A percentile compares a stretch with the other conserved stretches of the same genome.
phyloP scores from a whole-genome alignment of 2,113 vertebrate genomes.

The Perognathus longimembris region DNA sequence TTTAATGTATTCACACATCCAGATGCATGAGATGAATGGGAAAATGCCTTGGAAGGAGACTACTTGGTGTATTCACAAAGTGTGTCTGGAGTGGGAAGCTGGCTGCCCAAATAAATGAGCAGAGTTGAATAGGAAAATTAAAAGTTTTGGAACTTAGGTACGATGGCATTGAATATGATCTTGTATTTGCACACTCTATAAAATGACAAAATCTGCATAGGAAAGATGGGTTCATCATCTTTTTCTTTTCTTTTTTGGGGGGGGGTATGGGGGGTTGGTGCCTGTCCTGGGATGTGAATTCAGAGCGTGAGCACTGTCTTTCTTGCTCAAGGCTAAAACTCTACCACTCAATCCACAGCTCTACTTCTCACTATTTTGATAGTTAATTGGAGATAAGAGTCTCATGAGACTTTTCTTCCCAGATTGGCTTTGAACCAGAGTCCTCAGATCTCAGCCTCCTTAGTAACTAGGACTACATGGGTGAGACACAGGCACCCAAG shows the following conservation, averaged over 20 bases:
- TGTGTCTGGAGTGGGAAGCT: not conserved
- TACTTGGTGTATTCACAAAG: not conserved
- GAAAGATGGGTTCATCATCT: not conserved
- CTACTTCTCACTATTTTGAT: too few relatives aligned
- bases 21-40: conserved; percentile 29
- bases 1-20: conserved; percentile 61
- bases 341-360: too few relatives aligned
- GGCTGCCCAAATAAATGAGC: not conserved
- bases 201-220: not conserved
- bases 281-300: too few relatives aligned
- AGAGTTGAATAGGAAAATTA: conserved; percentile 1
- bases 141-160: not conserved
- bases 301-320: too few relatives aligned
- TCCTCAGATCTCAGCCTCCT: too few relatives aligned
- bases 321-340: too few relatives aligned
- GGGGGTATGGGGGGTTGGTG: too few relatives aligned
- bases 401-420: too few relatives aligned
- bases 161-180: not conserved
- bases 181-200: not conserved
- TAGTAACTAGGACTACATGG: too few relatives aligned
- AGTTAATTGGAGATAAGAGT: too few relatives aligned
- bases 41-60: conserved; percentile 28
- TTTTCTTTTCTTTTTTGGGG: not conserved
- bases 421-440: too few relatives aligned
- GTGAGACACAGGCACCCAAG: too few relatives aligned